Percentiles rank a stretch among this genome's conserved stretches.
Conservation (phyloP, 1,140 invertebrate species). For the Proales similis region DNA sequence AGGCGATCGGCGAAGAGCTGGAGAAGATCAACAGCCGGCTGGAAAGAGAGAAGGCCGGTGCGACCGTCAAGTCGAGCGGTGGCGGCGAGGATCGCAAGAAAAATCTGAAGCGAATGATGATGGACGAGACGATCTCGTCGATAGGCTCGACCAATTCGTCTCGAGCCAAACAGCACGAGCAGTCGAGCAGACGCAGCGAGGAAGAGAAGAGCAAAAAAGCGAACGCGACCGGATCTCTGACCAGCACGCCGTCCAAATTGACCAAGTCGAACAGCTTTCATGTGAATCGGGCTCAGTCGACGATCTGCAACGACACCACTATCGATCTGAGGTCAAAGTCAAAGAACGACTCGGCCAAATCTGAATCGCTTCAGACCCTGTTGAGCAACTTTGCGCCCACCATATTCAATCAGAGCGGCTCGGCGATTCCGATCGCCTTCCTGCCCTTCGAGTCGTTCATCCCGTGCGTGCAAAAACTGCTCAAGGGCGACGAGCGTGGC, state of each 20-base stretch:
- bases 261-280: conserved; percentile 29
- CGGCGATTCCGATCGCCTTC: conserved; percentile 26
- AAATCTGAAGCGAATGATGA: conserved; percentile 7
- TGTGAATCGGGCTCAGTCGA: conserved; percentile 6
- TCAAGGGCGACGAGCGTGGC: conserved; percentile 22
- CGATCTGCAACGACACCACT: no score
- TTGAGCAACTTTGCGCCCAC: no score
- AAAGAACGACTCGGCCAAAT: no score
- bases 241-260: conserved; percentile 31
- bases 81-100: not conserved
- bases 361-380: no score
- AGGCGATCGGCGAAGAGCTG: conserved; percentile 24
- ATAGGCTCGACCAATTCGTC: conserved; percentile 24
- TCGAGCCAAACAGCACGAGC: not conserved
- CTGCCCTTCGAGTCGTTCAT: conserved; percentile 25
- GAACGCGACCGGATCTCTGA: conserved; percentile 19
- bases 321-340: no score
- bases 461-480: conserved; percentile 34
- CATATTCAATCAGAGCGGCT: no score
- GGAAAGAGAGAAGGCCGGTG: conserved; percentile 12
- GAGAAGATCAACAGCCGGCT: conserved; percentile 29
- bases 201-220: not conserved
- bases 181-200: not conserved
- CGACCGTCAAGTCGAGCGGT: not conserved
- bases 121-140: conserved; percentile 23